A percentile compares a stretch with the other conserved stretches of the same genome.
Evolutionary conservation across 92 coral and sea anemone species (phyloP).

Genomic region (Epizoanthus fatuus): DNA sequence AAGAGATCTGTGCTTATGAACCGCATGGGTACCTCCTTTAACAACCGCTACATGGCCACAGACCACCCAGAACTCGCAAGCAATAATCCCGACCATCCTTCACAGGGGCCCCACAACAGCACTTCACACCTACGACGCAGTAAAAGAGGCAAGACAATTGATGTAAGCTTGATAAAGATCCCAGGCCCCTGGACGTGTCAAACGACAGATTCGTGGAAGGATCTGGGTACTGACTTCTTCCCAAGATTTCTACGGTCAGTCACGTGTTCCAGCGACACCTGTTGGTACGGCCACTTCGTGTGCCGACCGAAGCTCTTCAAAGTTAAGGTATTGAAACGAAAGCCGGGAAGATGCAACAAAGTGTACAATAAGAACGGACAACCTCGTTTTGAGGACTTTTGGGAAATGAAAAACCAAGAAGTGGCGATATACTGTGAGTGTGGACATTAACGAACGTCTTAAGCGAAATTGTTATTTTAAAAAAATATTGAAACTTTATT

Average conservation of each 20-base stretch:
- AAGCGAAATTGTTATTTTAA: background rate
- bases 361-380: constrained; percentile 49
- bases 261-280: constrained; percentile 62
- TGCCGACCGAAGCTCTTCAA: constrained; percentile 69
- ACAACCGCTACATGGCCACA: constrained; percentile 79
- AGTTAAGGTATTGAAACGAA: constrained; percentile 73
- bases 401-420: constrained; percentile 64
- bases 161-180: constrained; percentile 39
- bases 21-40: constrained; percentile 74
- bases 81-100: constrained; percentile 39
- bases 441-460: constrained; percentile 52
- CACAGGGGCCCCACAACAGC: constrained; percentile 7
- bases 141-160: constrained; percentile 38
- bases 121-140: constrained; percentile 11
- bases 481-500: background rate
- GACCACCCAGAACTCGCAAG: constrained; percentile 49
- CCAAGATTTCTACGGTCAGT: constrained; percentile 74
- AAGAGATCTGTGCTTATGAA: constrained; percentile 72
- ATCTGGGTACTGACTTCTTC: constrained; percentile 69
- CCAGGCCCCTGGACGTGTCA: constrained; percentile 82
- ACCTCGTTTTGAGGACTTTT: constrained; percentile 78
- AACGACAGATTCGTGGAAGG: constrained; percentile 62
- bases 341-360: constrained; percentile 62
- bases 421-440: constrained; percentile 76
- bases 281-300: constrained; percentile 77